Percentiles rank a stretch among this genome's conserved stretches.
Evolutionary conservation across 2,113 vertebrate species (phyloP).

Genomic region (Lycaon pictus): DNA sequence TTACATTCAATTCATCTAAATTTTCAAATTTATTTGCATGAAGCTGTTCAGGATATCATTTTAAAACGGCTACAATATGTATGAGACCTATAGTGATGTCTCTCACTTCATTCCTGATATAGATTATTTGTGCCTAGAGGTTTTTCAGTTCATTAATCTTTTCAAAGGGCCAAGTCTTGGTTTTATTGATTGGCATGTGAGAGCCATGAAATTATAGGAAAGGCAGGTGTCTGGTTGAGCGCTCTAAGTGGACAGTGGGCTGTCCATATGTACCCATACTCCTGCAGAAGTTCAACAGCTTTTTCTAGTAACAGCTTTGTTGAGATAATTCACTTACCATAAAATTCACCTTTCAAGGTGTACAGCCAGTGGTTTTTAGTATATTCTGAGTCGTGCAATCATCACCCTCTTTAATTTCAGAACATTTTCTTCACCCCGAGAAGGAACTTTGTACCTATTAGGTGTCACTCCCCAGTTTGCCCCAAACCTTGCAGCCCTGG

Average conservation of each 20-base stretch:
- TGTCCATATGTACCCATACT: too few relatives aligned
- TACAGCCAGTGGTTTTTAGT: too few relatives aligned
- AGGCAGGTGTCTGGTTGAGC: background rate
- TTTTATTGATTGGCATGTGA: background rate
- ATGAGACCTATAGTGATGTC: too few relatives aligned
- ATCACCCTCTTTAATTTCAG: background rate
- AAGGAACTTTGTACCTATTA: background rate
- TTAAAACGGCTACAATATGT: background rate
- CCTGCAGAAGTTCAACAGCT: background rate
- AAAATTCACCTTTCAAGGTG: background rate
- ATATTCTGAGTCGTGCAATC: background rate
- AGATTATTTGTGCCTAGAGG: background rate
- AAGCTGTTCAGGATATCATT: background rate
- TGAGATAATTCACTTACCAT: background rate
- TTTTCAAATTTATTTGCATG: background rate
- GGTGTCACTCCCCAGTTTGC: background rate
- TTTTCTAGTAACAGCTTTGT: background rate
- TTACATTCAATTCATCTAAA: background rate
- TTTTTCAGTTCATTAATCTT: background rate
- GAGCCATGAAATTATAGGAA: background rate
- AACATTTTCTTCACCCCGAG: background rate
- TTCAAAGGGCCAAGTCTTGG: background rate
- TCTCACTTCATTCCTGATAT: background rate
- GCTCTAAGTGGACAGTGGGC: background rate
- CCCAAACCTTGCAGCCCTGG: accelerated